Percentiles rank a stretch among this genome's conserved stretches.
Evolutionary conservation across 2,888 invertebrate species (phyloP).

Genomic region (Mystacides longicornis): DNA sequence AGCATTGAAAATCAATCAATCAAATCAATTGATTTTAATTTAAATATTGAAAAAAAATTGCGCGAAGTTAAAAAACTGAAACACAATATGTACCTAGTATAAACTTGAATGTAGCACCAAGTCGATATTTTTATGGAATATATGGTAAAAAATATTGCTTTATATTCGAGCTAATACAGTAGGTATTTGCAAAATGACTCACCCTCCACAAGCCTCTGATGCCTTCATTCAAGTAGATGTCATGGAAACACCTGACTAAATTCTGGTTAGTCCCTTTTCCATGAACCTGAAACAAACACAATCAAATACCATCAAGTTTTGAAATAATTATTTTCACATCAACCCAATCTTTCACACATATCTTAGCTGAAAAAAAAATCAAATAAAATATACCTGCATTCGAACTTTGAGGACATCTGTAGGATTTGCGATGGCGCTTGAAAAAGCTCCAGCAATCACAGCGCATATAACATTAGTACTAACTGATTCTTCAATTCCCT

Average conservation of each 20-base stretch:
- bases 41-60: too few relatives aligned
- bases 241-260: conserved; percentile 70
- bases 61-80: too few relatives aligned
- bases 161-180: too few relatives aligned
- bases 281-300: conserved; percentile 34
- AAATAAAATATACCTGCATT: conserved; percentile 65
- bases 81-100: too few relatives aligned
- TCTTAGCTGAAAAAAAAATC: background rate
- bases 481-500: conserved; percentile 47
- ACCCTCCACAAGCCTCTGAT: conserved; percentile 77
- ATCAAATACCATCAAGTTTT: background rate
- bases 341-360: background rate
- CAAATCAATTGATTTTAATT: too few relatives aligned
- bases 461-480: conserved; percentile 74
- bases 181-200: too few relatives aligned
- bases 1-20: too few relatives aligned
- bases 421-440: conserved; percentile 92
- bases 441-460: conserved; percentile 77
- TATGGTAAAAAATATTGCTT: too few relatives aligned
- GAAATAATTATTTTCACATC: background rate
- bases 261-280: conserved; percentile 52
- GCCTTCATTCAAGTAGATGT: conserved; percentile 80
- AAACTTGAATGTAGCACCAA: too few relatives aligned
- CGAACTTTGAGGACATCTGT: conserved; percentile 94
- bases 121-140: too few relatives aligned